Evolutionary conservation across 2,888 invertebrate species (phyloP), one percentile per base, ranked within the genome.

Genomic region (Prosapia bicincta): DNA sequence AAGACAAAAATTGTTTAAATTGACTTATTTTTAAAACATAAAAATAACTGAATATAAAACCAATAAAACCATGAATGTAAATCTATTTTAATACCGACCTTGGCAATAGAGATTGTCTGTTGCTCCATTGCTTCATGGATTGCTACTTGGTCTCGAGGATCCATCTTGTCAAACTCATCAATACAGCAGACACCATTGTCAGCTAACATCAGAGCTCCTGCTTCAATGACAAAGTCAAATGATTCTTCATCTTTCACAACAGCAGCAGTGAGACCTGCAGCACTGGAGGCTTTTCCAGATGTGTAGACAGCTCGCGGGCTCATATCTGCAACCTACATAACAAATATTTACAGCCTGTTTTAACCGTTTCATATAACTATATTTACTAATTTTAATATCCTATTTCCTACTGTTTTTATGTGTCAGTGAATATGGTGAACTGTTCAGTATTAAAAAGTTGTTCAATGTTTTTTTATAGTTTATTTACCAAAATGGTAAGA

Each of bases 51-150:
- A 9, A 7, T 30, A 30, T 5, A 30, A 7, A 30, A 30, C 30
- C 5, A 30, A 30, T 7, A 7, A 30, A 30, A 30, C 5, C 30
- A 7, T 30, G 9, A 30, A 30, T 30, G 30, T 13, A 38, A 38
- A 38, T n/a, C 9, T 13, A 38, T 38, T n/a, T 54, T 26, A 68
- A 28, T 9, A 26, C 25, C 78, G 81, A 90, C 96, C 89, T 99
- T 99, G 0, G 99, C 98, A 76, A 99, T 90, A 0, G 98, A 98
- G 81, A 99, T 99, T 0, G 99, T 99, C 86, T 99, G 99, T 83
- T 99, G 99, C 88, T 99, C 99, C 99, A 99, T 99, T 3, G 99
- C 99, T 87, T 99, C 99, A 87, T 99, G 99, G 81, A 99, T 99
- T 68, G 99, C 99, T 6, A 99, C 98, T 85, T 99, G 99, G 88